Base-by-base conservation (phyloP, 2,797 vertebrate genomes). In the Phoeniculus purpureus region DNA sequence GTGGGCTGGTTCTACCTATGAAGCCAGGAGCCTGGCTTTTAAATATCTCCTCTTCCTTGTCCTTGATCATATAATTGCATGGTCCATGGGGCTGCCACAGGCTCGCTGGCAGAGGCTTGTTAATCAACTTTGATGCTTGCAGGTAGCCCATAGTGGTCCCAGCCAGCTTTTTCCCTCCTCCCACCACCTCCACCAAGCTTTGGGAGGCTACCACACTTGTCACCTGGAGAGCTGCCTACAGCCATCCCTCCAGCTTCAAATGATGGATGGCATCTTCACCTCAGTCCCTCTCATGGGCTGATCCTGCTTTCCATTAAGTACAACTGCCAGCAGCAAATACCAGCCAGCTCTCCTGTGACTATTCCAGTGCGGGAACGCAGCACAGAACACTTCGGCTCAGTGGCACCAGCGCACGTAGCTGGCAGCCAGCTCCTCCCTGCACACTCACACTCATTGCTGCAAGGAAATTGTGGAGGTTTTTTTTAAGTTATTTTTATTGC, bases 1-100 rank as follows among this genome's bases (percentile, higher is more conserved):
- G 43, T 0, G 0, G 32, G 3, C 9, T 17, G 17, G 11, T 80
- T 55, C 55, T 23, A 11, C 25, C 23, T 27, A 15, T 0, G 0
- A 58, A 87, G 26, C 52, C 16, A 9, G 1, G 22, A 48, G 27
- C 16, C 40, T 64, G 25, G 37, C 26, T 87, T 71, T 85, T 23
- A 22, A 8, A 0, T 3, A 3, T 15, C 37, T 37, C 59, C 20
- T 62, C 59, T 56, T 81, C 40, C 27, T 43, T 52, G 37, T 48
- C 34, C 62, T 62, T 25, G 19, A 40, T 43, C 27, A 6, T 19
- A 10, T 2, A 23, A 32, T 5, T 29, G 27, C 37, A 2, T 6
- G 15, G 27, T 21, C 61, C 3, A 1, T n/a, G n/a, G 40, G 37
- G 54, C 43, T 85, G 72, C 40, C 21, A 12, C 0, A 1, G 64